phyloP scores from a whole-genome alignment of 1,140 invertebrate species.

The Drosophila bocqueti region DNA sequence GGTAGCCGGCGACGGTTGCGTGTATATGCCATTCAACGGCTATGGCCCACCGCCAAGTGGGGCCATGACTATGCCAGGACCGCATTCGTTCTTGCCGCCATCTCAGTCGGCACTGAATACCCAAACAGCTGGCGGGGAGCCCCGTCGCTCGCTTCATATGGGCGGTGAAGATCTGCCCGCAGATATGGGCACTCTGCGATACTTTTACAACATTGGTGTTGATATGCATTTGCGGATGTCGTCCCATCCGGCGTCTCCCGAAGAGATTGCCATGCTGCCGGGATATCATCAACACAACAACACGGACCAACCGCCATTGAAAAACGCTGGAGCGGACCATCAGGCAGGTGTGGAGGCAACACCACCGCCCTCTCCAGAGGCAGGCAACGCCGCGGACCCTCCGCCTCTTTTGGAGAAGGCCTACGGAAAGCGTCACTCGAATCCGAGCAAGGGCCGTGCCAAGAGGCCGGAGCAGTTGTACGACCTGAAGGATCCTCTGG shows the following conservation, averaged over 20 bases:
- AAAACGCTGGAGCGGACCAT: conserved; percentile 2
- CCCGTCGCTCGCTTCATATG: conserved; percentile 84
- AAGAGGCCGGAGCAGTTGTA: conserved; percentile 63
- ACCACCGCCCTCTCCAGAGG: conserved; percentile 56
- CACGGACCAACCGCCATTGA: conserved; percentile 50
- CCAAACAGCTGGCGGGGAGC: conserved; percentile 41
- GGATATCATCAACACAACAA: conserved; percentile 36
- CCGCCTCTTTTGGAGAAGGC: conserved; percentile 1
- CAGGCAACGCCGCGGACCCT: conserved; percentile 3
- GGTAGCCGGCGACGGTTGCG: conserved; percentile 39
- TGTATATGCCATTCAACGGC: conserved; percentile 56
- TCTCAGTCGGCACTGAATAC: conserved; percentile 8
- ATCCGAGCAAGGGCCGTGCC: conserved; percentile 27
- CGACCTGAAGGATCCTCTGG: conserved; percentile 40
- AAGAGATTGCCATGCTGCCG: conserved; percentile 2
- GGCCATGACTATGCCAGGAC: neutral
- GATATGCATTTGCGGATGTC: conserved; percentile 85
- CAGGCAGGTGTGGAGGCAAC: conserved; percentile 20
- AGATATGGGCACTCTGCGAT: conserved; percentile 88
- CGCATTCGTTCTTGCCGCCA: conserved; percentile 24
- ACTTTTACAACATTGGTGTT: conserved; percentile 89
- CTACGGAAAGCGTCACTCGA: conserved; percentile 22
- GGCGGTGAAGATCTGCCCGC: conserved; percentile 87
- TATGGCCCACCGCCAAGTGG: conserved; percentile 32
- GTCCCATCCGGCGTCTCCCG: conserved; percentile 45